Percentiles rank a stretch among this genome's conserved stretches.
Evolutionary conservation across 1,140 invertebrate genomes (phyloP).

Genomic region (Bicyclus anynana): DNA sequence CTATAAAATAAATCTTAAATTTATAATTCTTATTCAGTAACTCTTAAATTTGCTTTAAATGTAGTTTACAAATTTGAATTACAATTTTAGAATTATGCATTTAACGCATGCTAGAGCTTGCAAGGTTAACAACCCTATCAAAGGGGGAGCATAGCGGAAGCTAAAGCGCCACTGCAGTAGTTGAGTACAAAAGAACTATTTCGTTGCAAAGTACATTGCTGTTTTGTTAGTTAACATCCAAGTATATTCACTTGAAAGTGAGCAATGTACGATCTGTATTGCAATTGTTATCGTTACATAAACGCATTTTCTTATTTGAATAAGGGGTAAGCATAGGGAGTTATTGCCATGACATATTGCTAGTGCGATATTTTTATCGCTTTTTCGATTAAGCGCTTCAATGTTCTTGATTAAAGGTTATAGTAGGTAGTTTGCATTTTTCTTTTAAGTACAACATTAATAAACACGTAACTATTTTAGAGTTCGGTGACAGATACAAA

Average conservation of each 20-base stretch:
- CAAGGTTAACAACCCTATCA: neutral
- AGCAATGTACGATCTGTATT: constrained; percentile 1
- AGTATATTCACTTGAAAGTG: constrained; percentile 1
- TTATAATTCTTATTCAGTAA: no score
- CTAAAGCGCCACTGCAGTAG: neutral
- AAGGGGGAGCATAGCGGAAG: constrained; percentile 1
- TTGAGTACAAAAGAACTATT: neutral
- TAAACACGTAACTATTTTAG: no score
- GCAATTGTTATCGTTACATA: neutral
- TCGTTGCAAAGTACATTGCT: constrained; percentile 5
- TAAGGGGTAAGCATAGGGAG: neutral
- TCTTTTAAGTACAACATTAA: neutral
- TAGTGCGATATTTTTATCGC: constrained; percentile 12
- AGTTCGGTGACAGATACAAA: no score
- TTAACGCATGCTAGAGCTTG: neutral
- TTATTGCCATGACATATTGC: constrained; percentile 13
- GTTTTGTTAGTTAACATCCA: neutral
- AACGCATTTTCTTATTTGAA: neutral
- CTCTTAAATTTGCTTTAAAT: no score
- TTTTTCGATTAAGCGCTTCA: constrained; percentile 14
- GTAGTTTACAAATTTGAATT: no score
- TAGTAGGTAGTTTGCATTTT: neutral
- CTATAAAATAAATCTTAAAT: no score
- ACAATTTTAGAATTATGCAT: no score
- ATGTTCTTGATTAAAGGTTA: constrained; percentile 1